Base-by-base conservation (phyloP, 2,113 vertebrate species). In the Barnardius zonarius region DNA sequence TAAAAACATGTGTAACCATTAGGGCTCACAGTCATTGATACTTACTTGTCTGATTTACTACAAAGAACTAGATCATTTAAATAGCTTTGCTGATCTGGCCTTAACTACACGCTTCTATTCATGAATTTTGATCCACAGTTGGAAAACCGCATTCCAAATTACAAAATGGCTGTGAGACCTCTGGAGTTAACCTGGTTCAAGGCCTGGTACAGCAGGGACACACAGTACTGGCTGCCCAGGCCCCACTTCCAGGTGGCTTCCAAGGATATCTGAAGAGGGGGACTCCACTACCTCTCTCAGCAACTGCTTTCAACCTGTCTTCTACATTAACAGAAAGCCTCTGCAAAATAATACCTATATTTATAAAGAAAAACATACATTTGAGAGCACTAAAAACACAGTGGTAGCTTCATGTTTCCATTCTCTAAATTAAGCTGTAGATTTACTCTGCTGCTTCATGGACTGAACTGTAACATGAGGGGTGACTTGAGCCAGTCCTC, bases 61-160 rank as follows among this genome's bases (percentile, higher is more conserved):
- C 11, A 7, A 51, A 84, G 44, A 83, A 87, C 12, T 10, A 33
- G 2, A 79, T 46, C 46, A 17, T 44, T 30, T 61, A 24, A 91
- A 3, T 11, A 49, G 17, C 39, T 82, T 49, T 63, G 18, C 48
- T 59, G 70, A 52, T n/a, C 30, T 84, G 35, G 20, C 55, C 41
- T 82, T 57, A 74, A 49, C 75, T 12, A 14, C 16, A 19, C 1
- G 1, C 7, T 52, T 22, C 35, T 44, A 23, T 10, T 62, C 1
- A 10, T 2, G 7, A 69, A 7, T 48, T 91, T 79, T 41, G 39
- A 44, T 28, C 6, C 11, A 20, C 13, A 41, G 16, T 6, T 41
- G 37, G 33, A 80, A 66, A 88, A 83, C 0, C 5, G 3, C 1
- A 1, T 33, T 79, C 13, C 5, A 3, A 57, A 46, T 28, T 2